Evolutionary conservation across 2,113 vertebrate genomes (phyloP).

Genomic region (Etia nguti): DNA sequence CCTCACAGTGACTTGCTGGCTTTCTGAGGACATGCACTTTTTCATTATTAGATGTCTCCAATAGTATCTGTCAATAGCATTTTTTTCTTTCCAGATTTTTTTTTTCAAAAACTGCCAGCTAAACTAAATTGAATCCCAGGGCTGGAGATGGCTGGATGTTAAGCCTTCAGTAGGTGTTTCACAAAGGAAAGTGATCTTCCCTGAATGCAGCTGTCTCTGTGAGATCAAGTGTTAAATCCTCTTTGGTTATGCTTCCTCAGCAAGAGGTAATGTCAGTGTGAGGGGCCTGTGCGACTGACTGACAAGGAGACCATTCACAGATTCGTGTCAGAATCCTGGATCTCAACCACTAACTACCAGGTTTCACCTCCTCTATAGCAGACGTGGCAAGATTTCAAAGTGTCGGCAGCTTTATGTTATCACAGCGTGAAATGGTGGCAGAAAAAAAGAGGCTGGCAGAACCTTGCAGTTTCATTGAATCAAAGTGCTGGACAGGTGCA

Average conservation of each 20-base stretch:
- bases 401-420: background rate
- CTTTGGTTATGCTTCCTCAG: conserved; percentile 18
- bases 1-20: background rate
- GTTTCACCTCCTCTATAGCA: background rate
- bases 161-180: conserved; percentile 29
- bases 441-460: background rate
- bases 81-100: background rate
- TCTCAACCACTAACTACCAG: background rate
- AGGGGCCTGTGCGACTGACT: conserved; percentile 3
- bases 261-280: background rate
- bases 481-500: background rate
- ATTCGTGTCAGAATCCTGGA: background rate
- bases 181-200: conserved; percentile 4
- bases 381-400: background rate
- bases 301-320: background rate
- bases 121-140: conserved; percentile 30
- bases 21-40: background rate
- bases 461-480: background rate
- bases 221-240: conserved; percentile 41
- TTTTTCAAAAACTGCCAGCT: background rate
- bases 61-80: no score
- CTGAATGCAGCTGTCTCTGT: conserved; percentile 32
- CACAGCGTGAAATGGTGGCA: background rate
- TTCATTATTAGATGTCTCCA: background rate
- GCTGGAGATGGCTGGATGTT: background rate